These are phyloP conservation scores for Montipora sp. DNA, from an alignment of 64 coral and sea anemone species.

Conservation along the genomic window DNA sequence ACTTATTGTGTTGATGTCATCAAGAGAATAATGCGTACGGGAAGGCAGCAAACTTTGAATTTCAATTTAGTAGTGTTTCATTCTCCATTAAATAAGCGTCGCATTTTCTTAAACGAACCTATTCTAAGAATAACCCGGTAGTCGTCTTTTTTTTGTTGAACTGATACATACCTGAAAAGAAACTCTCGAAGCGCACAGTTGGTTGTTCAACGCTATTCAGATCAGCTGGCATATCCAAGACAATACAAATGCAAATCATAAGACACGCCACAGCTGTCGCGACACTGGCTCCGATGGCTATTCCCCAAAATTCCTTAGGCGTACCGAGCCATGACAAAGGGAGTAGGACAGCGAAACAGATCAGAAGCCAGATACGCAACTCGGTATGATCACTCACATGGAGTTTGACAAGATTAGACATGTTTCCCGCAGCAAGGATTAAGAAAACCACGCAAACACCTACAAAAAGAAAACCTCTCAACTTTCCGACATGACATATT, in stretches of 20 bases:
- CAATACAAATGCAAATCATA: constrained; percentile 77
- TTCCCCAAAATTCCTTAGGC: constrained; percentile 95
- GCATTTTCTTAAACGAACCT: no score
- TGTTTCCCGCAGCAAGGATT: constrained; percentile 81
- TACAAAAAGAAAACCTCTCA: constrained; percentile 4
- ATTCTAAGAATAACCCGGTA: neutral
- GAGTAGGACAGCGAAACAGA: constrained; percentile 75
- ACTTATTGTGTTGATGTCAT: no score
- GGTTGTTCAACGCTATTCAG: constrained; percentile 47
- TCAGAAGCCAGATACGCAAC: constrained; percentile 81
- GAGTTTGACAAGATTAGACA: constrained; percentile 70
- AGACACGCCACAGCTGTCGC: constrained; percentile 88
- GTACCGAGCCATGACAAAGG: constrained; percentile 92
- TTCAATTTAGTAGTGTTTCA: no score
- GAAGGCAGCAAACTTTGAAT: no score
- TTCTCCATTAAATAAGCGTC: no score
- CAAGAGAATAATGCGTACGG: no score
- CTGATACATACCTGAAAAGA: constrained; percentile 82
- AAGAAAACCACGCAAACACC: constrained; percentile 92
- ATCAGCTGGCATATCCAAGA: constrained; percentile 60
- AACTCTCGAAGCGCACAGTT: constrained; percentile 65
- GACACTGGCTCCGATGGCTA: constrained; percentile 82
- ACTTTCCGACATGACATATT: neutral
- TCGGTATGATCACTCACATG: constrained; percentile 42
- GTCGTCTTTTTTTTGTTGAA: neutral